Base-by-base conservation (phyloP, 2,113 vertebrate genomes). In the Plecotus auritus region DNA sequence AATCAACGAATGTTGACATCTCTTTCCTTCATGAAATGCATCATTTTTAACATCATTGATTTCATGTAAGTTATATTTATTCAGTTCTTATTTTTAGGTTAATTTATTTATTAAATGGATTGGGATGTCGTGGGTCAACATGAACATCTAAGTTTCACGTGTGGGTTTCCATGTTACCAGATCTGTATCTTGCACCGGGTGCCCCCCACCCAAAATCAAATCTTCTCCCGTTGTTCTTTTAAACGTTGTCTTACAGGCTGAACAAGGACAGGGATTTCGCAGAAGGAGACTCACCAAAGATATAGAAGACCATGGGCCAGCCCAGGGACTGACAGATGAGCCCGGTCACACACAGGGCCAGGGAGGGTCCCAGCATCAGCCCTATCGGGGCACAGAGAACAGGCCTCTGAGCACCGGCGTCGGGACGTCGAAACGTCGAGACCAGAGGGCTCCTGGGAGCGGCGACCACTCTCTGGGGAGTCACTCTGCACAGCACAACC, bases 261-360 rank as follows among this genome's bases (percentile, higher is more conserved):
- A 84, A 45, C 59, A 9, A 76, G n/a, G 61, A 59, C 69, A 47
- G 23, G 40, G 13, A n/a, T 69, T 86, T 94, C 69, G 40, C 47
- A 74, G 82, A 80, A 85, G 37, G 42, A 91, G 7, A 97, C 97
- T 98, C 93, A 99, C 99, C 99, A 77, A 98, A 99, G 76, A 98
- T 91, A 89, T 99, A 99, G 98, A 99, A 99, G 66, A 98, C 98
- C 9, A 98, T 94, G 9, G 98, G 98, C 99, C 99, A 99, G 87
- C 99, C 99, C 85, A 99, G 95, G 2, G 78, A 96, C 9, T 98
- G 97, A 95, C 98, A 99, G 97, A 99, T 98, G 76, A 96, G 97
- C 80, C 98, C 98, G 12, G 98, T 99, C 69, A 98, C 97, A 32
- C 98, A 98, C 89, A 99, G 91, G 13, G 98, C 96, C 59, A 98